Evolutionary conservation across 2,888 invertebrate genomes (phyloP).

Genomic region (Dysmachus trigonus): DNA sequence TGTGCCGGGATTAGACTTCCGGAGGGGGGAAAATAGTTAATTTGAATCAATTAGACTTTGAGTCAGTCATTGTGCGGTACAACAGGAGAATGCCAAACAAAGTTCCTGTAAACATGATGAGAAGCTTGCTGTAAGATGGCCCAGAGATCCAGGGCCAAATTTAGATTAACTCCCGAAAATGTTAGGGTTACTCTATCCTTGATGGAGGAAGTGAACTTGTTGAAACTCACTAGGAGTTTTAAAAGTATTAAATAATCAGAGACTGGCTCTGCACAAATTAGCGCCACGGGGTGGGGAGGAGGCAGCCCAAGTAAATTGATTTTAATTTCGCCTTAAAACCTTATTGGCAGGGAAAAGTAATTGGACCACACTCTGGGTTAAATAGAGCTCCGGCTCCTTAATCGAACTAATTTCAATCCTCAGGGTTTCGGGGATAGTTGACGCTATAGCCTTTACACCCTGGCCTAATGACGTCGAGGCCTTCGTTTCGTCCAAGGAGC

Average conservation of each 20-base stretch:
- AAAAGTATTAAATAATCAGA: slow-evolving; percentile 20
- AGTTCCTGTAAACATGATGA: slow-evolving; percentile 23
- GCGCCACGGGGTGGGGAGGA: not conserved
- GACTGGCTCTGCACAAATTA: not conserved
- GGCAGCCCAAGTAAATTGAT: not conserved
- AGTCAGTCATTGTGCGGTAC: slow-evolving; percentile 9
- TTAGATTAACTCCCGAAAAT: not conserved
- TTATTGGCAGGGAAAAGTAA: not conserved
- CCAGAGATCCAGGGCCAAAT: not conserved
- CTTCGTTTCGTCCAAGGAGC: not conserved
- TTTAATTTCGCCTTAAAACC: slow-evolving; percentile 2
- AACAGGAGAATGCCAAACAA: not conserved
- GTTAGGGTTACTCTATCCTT: not conserved
- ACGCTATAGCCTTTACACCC: not conserved
- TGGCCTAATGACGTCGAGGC: slow-evolving; percentile 15
- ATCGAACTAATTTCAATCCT: slow-evolving; percentile 12
- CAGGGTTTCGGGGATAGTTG: not conserved
- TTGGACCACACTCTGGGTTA: slow-evolving; percentile 15
- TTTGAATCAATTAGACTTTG: slow-evolving; percentile 37
- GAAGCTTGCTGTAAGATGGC: not conserved
- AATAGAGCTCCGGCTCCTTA: slow-evolving; percentile 7
- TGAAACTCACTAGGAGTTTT: not conserved
- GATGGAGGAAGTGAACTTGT: not conserved
- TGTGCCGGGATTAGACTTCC: slow-evolving; percentile 7
- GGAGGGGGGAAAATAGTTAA: slow-evolving; percentile 25